Conservation (phyloP, 2,888 invertebrate species). For the Xanthorhoe designata region DNA sequence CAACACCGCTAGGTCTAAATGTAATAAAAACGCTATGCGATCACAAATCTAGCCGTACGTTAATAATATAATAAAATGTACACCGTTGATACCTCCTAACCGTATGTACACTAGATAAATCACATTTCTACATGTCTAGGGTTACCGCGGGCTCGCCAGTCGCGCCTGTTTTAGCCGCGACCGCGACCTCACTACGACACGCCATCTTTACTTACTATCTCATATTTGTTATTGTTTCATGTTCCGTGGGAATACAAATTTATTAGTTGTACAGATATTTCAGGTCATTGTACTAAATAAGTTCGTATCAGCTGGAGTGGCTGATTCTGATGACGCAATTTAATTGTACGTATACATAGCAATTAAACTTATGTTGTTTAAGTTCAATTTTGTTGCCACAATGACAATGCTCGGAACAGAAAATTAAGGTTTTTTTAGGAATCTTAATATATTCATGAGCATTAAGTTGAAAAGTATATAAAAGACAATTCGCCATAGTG, state of each 20-base stretch:
- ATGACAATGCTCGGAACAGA: no score
- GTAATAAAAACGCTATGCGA: slow-evolving; percentile 71
- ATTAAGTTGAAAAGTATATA: not conserved
- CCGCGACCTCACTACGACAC: not conserved
- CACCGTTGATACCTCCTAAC: slow-evolving; percentile 77
- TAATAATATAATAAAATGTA: slow-evolving; percentile 78
- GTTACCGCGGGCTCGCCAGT: slow-evolving; percentile 30
- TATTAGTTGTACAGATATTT: not conserved
- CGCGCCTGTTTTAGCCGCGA: not conserved
- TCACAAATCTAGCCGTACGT: slow-evolving; percentile 78
- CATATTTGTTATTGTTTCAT: not conserved
- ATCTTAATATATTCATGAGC: not conserved
- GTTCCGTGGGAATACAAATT: not conserved
- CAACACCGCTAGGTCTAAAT: slow-evolving; percentile 38
- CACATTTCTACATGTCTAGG: slow-evolving; percentile 67
- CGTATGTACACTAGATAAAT: slow-evolving; percentile 81
- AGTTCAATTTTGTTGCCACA: no score
- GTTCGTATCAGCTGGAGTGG: no score
- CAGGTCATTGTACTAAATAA: not conserved
- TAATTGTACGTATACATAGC: not conserved
- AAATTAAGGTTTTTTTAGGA: no score
- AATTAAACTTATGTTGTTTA: no score
- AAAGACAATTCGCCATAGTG: not conserved
- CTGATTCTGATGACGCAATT: no score
- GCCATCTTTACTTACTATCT: not conserved